Percentiles rank a stretch among this genome's conserved stretches.
Conservation (phyloP, 2,888 invertebrate species). For the Nowickia ferox region DNA sequence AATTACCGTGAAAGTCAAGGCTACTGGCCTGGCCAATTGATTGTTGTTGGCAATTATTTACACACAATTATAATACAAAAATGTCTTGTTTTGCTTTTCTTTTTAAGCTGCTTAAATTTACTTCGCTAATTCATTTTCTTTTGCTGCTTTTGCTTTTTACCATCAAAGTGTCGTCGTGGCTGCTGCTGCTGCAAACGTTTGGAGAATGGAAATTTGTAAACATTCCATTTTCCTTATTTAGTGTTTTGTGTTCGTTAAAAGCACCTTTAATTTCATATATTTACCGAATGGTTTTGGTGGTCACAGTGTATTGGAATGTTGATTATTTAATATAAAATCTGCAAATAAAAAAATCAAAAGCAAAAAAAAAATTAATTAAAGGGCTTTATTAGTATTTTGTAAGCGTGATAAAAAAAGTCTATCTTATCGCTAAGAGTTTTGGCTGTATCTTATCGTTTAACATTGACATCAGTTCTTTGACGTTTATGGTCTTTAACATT, state of each 20-base stretch:
- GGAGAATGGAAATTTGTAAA: slow-evolving; percentile 54
- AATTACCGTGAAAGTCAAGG: slow-evolving; percentile 8
- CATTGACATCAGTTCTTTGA: slow-evolving; percentile 36
- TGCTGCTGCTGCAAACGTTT: slow-evolving; percentile 34
- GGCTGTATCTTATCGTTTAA: slow-evolving; percentile 53
- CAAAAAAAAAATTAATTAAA: slow-evolving; percentile 24
- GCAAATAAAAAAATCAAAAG: slow-evolving; percentile 17
- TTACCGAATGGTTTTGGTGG: slow-evolving; percentile 8
- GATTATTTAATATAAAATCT: slow-evolving; percentile 48
- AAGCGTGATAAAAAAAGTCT: not conserved
- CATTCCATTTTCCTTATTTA: slow-evolving; percentile 71
- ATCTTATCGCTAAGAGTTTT: slow-evolving; percentile 46
- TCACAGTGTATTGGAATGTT: slow-evolving; percentile 52
- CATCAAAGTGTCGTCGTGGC: not conserved
- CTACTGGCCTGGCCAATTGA: slow-evolving; percentile 32
- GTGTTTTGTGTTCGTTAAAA: slow-evolving; percentile 38
- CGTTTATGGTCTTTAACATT: not conserved
- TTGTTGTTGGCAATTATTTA: slow-evolving; percentile 46
- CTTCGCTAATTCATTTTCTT: slow-evolving; percentile 33
- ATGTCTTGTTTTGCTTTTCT: slow-evolving; percentile 24
- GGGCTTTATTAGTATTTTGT: slow-evolving; percentile 1
- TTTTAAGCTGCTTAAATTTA: slow-evolving; percentile 36
- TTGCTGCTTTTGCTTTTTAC: not conserved
- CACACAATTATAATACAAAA: slow-evolving; percentile 61
- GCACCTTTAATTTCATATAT: slow-evolving; percentile 20